These are phyloP conservation scores for Elachura formosa DNA, from an alignment of 2,113 vertebrate species.

Conservation along the genomic window DNA sequence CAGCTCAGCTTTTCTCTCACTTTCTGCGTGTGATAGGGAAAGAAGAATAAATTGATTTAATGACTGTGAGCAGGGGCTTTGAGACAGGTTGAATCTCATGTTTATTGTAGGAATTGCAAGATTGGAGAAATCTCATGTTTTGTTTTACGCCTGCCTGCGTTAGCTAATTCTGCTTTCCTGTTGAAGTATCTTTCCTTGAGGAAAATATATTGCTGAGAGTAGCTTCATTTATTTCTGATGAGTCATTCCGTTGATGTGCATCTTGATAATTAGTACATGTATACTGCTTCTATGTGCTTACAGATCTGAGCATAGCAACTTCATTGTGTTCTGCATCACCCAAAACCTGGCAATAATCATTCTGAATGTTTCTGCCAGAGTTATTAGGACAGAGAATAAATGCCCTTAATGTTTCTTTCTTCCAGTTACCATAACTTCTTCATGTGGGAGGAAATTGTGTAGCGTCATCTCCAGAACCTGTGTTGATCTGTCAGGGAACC, in stretches of 20 bases:
- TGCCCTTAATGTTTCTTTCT: not conserved
- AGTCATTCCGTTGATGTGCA: not conserved
- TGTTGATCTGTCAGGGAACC: not conserved
- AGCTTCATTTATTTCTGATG: not conserved
- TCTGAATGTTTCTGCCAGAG: not conserved
- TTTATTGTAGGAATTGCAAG: not conserved
- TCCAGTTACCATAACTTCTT: not conserved
- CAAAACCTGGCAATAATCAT: not conserved
- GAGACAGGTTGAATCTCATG: not conserved
- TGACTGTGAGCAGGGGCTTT: not conserved
- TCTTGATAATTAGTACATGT: not conserved
- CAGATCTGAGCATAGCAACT: not conserved
- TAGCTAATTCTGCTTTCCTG: not conserved
- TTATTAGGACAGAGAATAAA: not conserved
- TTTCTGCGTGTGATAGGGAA: not conserved
- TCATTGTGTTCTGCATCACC: not conserved
- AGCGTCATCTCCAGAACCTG: not conserved
- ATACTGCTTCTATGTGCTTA: not conserved
- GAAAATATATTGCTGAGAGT: not conserved
- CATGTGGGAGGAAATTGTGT: not conserved
- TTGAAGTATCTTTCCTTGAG: not conserved
- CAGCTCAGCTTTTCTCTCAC: not conserved
- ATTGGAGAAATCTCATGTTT: not conserved
- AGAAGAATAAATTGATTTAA: slow-evolving; percentile 11
- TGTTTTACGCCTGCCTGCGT: not conserved